These are phyloP conservation scores for Caenorhabditis uteleia DNA, from an alignment of 2,888 invertebrate genomes.

Conservation along the genomic window DNA sequence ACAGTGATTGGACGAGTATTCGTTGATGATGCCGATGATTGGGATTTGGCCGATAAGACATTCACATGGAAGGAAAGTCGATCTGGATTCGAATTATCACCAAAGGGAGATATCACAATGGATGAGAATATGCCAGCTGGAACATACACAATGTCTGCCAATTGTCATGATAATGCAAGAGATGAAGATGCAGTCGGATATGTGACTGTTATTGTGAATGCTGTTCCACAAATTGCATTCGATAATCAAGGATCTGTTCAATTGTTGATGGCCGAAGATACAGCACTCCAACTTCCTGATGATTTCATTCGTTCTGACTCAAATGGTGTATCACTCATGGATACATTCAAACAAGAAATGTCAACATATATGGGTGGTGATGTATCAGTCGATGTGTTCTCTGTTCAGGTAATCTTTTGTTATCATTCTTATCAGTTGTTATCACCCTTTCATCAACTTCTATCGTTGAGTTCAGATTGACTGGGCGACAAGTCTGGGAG, in stretches of 20 bases:
- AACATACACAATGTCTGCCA: slow-evolving; percentile 75
- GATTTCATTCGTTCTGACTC: slow-evolving; percentile 54
- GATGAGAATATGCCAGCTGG: slow-evolving; percentile 88
- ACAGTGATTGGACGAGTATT: slow-evolving; percentile 93
- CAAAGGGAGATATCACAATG: slow-evolving; percentile 79
- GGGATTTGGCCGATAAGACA: slow-evolving; percentile 96
- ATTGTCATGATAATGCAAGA: slow-evolving; percentile 78
- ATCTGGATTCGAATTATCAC: slow-evolving; percentile 76
- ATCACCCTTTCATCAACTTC: too few species aligned
- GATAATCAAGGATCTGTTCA: slow-evolving; percentile 56
- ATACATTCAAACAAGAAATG: slow-evolving; percentile 74
- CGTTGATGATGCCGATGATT: slow-evolving; percentile 95
- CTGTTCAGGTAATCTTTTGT: slow-evolving; percentile 82
- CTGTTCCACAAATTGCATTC: slow-evolving; percentile 80
- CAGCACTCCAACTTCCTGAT: slow-evolving; percentile 46
- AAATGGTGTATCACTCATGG: slow-evolving; percentile 48
- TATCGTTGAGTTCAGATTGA: slow-evolving; percentile 14
- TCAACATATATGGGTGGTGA: slow-evolving; percentile 77
- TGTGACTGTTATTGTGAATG: slow-evolving; percentile 90
- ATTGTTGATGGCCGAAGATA: slow-evolving; percentile 53
- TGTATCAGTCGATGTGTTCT: slow-evolving; percentile 89
- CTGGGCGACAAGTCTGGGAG: slow-evolving; percentile 28
- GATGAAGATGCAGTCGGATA: slow-evolving; percentile 96
- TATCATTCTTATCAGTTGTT: too few species aligned
- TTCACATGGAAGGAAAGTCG: slow-evolving; percentile 80